Percentiles rank a stretch among this genome's conserved stretches.
These are phyloP conservation scores for Chloroclystis v-ata DNA, from an alignment of 2,888 invertebrate genomes.

Conservation along the genomic window DNA sequence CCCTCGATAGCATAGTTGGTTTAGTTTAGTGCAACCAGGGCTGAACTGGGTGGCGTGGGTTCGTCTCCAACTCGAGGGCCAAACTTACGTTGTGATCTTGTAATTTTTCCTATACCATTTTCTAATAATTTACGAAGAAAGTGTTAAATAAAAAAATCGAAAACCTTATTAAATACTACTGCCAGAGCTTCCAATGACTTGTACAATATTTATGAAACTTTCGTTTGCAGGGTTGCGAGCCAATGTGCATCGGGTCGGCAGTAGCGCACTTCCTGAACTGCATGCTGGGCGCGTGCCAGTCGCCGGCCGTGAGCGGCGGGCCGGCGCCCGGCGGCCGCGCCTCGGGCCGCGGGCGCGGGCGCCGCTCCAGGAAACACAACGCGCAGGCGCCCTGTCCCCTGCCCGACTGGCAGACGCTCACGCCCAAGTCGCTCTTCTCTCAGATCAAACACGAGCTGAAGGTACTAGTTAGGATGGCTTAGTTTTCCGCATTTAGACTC, in stretches of 20 bases:
- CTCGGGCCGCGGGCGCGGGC: constrained; percentile 67
- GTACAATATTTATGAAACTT: neutral
- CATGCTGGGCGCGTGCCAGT: constrained; percentile 86
- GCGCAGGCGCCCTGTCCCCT: constrained; percentile 40
- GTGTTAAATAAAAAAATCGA: too few species aligned
- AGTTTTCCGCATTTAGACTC: too few species aligned
- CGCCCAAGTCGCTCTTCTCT: constrained; percentile 91
- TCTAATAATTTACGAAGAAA: too few species aligned
- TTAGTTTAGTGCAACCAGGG: too few species aligned
- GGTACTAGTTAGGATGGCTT: too few species aligned
- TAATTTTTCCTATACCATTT: too few species aligned
- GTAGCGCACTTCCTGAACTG: constrained; percentile 98
- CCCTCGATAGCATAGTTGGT: too few species aligned
- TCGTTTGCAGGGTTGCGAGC: constrained; percentile 84
- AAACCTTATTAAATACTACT: too few species aligned
- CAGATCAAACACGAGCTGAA: constrained; percentile 90
- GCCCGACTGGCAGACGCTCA: constrained; percentile 90
- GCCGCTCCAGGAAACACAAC: constrained; percentile 45
- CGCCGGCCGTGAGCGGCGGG: constrained; percentile 68
- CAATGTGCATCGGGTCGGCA: constrained; percentile 93
- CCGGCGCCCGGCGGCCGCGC: constrained; percentile 74
- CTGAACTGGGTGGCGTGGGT: too few species aligned
- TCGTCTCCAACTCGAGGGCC: too few species aligned
- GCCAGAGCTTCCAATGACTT: too few species aligned
- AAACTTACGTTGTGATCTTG: too few species aligned